Base-by-base conservation (phyloP, 2,797 vertebrate species). In the Manis crassicaudata region DNA sequence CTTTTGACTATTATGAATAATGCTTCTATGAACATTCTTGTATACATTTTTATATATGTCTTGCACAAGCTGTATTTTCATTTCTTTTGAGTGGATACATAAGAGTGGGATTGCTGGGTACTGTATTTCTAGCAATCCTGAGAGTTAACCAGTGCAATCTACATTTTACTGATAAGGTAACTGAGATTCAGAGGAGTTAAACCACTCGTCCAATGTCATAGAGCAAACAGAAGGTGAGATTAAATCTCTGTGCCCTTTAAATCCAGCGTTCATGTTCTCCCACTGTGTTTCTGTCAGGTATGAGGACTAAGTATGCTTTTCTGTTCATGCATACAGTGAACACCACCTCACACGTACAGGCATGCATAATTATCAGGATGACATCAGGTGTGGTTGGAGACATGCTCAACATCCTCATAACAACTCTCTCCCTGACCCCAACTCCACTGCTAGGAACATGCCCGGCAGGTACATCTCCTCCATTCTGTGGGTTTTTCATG, bases 61-160 rank as follows among this genome's bases (percentile, higher is more conserved):
- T 92, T 88, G 6, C 23, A 20, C 62, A 52, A 54, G 9, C 63
- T 90, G 76, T 92, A 46, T 67, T 85, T 93, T 92, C 14, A 35
- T 88, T 92, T 52, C 27, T 84, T 37, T 90, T 84, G 21, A 54
- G 13, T 72, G n/a, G 54, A 35, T 46, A 46, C 43, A 29, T 13
- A 72, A 32, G 32, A 54, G 56, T 75, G 2, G 50, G 68, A 83
- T 80, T n/a, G 0, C 40, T 62, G 10, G 13, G 9, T 35, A 37
- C 50, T 75, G 11, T 11, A 70, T 75, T 82, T 94, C 89, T 76
- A 94, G 67, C 10, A 50, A 60, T 72, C 6, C 7, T 37, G 2
- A 43, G 32, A 73, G 12, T 3, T 63, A 50, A 83, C 10, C 18
- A 80, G 14, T 21, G 10, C 2, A 80, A 35, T 43, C 40, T 29